Percentiles rank a stretch among this genome's conserved stretches.
These are phyloP conservation scores for Lasioglossum villosulum DNA, from an alignment of 2,888 invertebrate species.

Conservation along the genomic window DNA sequence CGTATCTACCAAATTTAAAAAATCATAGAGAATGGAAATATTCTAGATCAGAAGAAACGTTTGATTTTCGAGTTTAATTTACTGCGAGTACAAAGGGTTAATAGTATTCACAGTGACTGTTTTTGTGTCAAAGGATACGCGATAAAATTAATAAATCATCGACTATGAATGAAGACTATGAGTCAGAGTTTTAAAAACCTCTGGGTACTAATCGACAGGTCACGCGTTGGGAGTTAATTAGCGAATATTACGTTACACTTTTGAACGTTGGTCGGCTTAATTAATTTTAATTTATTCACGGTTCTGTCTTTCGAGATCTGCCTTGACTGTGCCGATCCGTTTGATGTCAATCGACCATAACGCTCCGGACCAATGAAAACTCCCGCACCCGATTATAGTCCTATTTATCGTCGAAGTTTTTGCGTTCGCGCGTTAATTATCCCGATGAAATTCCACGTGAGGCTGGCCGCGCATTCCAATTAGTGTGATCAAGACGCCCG, in stretches of 20 bases:
- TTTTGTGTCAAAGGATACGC: not conserved
- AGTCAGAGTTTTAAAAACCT: not conserved
- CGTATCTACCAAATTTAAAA: no score
- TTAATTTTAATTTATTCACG: not conserved
- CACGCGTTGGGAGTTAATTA: not conserved
- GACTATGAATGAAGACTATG: not conserved
- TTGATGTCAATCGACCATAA: not conserved
- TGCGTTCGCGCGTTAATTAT: constrained; percentile 46
- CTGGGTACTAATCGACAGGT: not conserved
- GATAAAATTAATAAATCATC: not conserved
- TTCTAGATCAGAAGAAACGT: no score
- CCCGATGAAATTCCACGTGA: constrained; percentile 36
- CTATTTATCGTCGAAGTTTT: constrained; percentile 31
- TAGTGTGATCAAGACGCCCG: constrained; percentile 44
- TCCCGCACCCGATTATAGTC: constrained; percentile 20
- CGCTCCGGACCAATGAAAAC: constrained; percentile 16
- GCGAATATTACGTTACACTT: not conserved
- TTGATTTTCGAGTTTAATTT: no score
- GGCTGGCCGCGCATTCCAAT: constrained; percentile 45
- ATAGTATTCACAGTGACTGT: not conserved
- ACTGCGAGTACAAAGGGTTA: no score
- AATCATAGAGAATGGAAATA: no score
- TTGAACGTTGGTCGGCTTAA: not conserved
- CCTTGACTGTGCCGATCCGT: not conserved
- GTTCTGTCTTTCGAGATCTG: not conserved